Evolutionary conservation across 64 coral and sea anemone genomes (phyloP).

Genomic region (Pocillopora verrucosa): DNA sequence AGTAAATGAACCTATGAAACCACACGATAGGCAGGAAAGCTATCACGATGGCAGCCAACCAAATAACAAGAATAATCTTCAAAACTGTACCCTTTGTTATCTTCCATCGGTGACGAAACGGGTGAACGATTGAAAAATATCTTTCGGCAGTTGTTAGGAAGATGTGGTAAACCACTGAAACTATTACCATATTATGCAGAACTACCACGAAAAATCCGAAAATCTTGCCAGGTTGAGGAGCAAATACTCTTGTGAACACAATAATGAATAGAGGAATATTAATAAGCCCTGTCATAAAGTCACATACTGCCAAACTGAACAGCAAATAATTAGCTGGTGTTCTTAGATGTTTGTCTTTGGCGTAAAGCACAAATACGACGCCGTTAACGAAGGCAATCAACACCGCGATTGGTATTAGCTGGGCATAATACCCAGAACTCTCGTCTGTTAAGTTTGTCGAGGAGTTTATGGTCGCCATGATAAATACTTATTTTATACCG

Average conservation of each 20-base stretch:
- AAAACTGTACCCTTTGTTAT: slow-evolving; percentile 29
- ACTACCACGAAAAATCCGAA: slow-evolving; percentile 1
- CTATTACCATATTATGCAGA: slow-evolving; percentile 15
- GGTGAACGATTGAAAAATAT: slow-evolving; percentile 38
- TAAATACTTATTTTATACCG: too few species aligned
- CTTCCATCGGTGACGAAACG: slow-evolving; percentile 29
- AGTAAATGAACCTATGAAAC: not conserved
- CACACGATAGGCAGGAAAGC: slow-evolving; percentile 1
- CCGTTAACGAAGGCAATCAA: slow-evolving; percentile 46
- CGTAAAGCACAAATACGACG: slow-evolving; percentile 60
- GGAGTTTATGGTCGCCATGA: not conserved
- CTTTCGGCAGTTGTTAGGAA: slow-evolving; percentile 32
- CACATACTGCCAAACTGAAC: slow-evolving; percentile 61
- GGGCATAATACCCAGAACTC: not conserved
- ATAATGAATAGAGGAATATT: slow-evolving; percentile 41
- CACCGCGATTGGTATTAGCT: slow-evolving; percentile 35
- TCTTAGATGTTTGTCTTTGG: slow-evolving; percentile 22
- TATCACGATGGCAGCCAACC: not conserved
- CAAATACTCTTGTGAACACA: not conserved
- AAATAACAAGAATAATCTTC: slow-evolving; percentile 14
- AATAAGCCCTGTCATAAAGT: slow-evolving; percentile 59
- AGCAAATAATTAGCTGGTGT: slow-evolving; percentile 64
- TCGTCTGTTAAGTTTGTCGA: not conserved
- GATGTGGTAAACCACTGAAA: slow-evolving; percentile 43
- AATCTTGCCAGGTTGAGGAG: not conserved